Evolutionary conservation across 2,888 invertebrate genomes (phyloP).

Genomic region (Tipula confusa): DNA sequence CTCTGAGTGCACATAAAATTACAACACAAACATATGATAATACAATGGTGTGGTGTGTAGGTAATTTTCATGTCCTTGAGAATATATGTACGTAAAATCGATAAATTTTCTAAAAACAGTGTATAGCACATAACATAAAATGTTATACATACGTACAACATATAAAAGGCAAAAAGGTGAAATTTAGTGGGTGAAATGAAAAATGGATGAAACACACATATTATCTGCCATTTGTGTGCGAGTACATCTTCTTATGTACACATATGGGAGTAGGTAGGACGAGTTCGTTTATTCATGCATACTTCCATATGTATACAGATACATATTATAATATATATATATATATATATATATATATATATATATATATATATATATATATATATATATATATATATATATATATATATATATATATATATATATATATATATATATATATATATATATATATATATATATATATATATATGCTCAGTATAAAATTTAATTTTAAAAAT

Average conservation of each 20-base stretch:
- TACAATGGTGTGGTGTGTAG: not conserved
- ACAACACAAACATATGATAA: constrained; percentile 20
- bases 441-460: not conserved
- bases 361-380: not conserved
- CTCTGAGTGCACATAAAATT: not conserved
- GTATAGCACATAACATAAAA: not conserved
- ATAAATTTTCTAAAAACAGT: not conserved
- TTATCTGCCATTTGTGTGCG: not conserved
- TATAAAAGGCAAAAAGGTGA: not conserved
- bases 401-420: not conserved
- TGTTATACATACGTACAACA: no score
- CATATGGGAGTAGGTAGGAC: not conserved
- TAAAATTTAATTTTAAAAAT: no score
- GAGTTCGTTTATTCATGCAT: not conserved
- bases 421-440: not conserved
- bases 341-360: not conserved
- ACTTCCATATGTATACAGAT: not conserved
- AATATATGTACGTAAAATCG: not conserved
- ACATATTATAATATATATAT: not conserved
- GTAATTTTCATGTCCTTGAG: not conserved
- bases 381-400: not conserved
- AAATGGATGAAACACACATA: not conserved
- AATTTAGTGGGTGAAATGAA: not conserved
- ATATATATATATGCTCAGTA: not conserved
- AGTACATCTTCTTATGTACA: not conserved